These are phyloP conservation scores for Ctenodactylus gundi DNA, from an alignment of 2,113 vertebrate species.

Conservation along the genomic window DNA sequence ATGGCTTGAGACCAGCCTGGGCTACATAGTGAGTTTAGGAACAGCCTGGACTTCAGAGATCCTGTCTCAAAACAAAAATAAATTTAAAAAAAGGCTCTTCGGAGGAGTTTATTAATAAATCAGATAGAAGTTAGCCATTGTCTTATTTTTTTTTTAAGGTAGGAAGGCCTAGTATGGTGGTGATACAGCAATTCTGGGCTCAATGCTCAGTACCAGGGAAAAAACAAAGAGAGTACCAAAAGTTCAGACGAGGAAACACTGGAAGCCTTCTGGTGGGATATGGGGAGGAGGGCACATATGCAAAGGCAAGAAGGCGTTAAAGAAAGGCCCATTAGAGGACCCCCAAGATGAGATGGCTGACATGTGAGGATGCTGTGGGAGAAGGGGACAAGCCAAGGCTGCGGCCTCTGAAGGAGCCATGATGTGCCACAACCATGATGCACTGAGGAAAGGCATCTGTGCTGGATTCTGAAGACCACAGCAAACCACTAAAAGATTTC, in stretches of 20 bases:
- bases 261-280: neutral
- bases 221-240: neutral
- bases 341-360: neutral
- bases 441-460: neutral
- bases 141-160: no score
- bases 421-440: accelerated
- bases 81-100: no score
- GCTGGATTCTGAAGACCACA: neutral
- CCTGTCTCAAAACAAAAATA: no score
- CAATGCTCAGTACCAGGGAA: neutral
- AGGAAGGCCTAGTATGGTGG: no score
- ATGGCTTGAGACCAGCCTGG: no score
- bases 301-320: neutral
- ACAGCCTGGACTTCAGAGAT: no score
- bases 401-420: neutral
- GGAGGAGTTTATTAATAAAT: no score
- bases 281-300: neutral
- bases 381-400: neutral
- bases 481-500: neutral
- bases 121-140: no score
- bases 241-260: neutral
- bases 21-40: no score
- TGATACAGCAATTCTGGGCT: neutral
- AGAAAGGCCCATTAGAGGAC: no score
- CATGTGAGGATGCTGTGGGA: neutral